These are phyloP conservation scores for Globodera ellingtonae DNA, from an alignment of 1,140 invertebrate species.

Conservation along the genomic window DNA sequence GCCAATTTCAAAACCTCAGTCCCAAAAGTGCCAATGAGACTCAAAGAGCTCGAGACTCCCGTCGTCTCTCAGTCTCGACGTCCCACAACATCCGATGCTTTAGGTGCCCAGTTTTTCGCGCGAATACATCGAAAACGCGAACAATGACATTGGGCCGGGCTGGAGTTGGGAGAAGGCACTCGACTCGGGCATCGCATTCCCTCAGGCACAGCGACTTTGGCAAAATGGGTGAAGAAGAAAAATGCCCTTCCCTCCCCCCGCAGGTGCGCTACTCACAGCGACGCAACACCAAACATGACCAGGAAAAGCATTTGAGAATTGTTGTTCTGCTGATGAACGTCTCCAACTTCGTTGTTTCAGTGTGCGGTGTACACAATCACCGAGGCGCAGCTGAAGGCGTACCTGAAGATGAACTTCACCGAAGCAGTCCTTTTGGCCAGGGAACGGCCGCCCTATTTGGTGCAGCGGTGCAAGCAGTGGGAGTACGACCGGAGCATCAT, in stretches of 20 bases:
- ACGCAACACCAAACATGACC: conserved; percentile 25
- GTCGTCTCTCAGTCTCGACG: too few relatives aligned
- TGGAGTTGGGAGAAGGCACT: conserved; percentile 63
- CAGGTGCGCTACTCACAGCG: conserved; percentile 4
- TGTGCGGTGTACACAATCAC: conserved; percentile 54
- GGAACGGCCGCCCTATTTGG: conserved; percentile 21
- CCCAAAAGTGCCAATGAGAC: too few relatives aligned
- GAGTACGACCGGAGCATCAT: conserved; percentile 41
- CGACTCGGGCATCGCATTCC: conserved; percentile 58
- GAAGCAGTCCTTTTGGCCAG: conserved; percentile 34
- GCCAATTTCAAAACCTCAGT: too few relatives aligned
- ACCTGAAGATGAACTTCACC: conserved; percentile 41
- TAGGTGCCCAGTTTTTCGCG: conserved; percentile 56
- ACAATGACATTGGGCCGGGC: conserved; percentile 44
- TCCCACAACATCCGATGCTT: background rate
- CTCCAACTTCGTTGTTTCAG: conserved; percentile 29
- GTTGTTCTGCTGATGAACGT: too few relatives aligned
- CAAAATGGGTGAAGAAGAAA: too few relatives aligned
- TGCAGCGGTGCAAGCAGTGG: conserved; percentile 25
- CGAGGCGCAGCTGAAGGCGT: conserved; percentile 32
- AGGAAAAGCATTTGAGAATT: background rate
- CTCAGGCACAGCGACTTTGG: conserved; percentile 27
- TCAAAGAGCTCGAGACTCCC: too few relatives aligned
- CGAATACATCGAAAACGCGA: conserved; percentile 49
- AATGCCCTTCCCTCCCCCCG: background rate